A percentile compares a stretch with the other conserved stretches of the same genome.
These are phyloP conservation scores for Enteromius mattozi DNA, from an alignment of 2,797 vertebrate species.

Conservation along the genomic window DNA sequence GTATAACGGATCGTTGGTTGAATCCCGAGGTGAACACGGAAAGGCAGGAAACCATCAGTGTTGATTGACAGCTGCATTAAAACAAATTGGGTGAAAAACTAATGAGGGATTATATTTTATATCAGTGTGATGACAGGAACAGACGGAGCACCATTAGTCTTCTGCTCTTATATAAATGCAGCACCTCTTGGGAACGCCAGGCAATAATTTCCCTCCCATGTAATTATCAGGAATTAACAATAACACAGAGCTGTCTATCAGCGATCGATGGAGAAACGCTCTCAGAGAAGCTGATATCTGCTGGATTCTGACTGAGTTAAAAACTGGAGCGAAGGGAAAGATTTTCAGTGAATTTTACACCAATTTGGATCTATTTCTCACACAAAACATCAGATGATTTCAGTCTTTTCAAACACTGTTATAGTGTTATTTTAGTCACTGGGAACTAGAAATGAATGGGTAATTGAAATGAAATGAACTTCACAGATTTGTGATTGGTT, in stretches of 20 bases:
- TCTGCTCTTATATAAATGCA: neutral
- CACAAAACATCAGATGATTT: neutral
- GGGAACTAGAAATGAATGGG: neutral
- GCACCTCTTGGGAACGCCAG: neutral
- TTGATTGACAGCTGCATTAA: neutral
- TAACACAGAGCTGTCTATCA: neutral
- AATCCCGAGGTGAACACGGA: neutral
- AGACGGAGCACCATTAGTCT: neutral
- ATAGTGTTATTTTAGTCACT: neutral
- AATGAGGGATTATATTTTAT: conserved; percentile 18
- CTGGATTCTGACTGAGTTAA: neutral
- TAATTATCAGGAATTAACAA: neutral
- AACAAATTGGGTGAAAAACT: neutral
- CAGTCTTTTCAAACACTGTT: neutral
- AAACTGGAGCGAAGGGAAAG: neutral
- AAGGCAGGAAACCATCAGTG: neutral
- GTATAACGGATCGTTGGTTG: neutral
- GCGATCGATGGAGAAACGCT: neutral
- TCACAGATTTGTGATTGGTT: no score
- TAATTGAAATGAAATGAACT: neutral
- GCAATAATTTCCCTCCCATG: neutral
- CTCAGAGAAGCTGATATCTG: neutral
- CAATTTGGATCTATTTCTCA: neutral
- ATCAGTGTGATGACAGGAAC: neutral
- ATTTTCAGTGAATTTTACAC: neutral